Evolutionary conservation across 2,888 invertebrate genomes (phyloP).

Genomic region (Ypsolopha scabrella): DNA sequence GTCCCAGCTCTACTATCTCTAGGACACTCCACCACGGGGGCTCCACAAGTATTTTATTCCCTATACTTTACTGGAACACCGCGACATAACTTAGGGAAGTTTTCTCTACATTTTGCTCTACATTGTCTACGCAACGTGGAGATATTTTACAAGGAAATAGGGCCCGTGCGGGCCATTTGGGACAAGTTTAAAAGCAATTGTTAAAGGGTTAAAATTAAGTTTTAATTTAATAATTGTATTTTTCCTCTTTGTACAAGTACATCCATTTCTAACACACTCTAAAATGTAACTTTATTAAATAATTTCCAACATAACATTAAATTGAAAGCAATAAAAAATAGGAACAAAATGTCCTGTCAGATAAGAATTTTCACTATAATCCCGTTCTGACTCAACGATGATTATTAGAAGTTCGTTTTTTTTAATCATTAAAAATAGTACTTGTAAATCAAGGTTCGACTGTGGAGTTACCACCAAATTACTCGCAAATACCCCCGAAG

Average conservation of each 20-base stretch:
- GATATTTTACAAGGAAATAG: neutral
- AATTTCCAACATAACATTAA: too few species aligned
- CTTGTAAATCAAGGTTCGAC: too few species aligned
- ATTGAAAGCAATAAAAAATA: too few species aligned
- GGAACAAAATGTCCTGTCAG: too few species aligned
- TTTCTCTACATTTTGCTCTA: neutral
- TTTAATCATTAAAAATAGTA: too few species aligned
- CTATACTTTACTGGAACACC: conserved; percentile 22
- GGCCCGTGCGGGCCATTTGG: neutral
- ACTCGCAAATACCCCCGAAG: too few species aligned
- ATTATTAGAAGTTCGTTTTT: too few species aligned
- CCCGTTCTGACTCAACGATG: too few species aligned
- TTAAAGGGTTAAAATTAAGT: neutral
- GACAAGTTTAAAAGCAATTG: neutral
- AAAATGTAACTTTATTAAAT: too few species aligned
- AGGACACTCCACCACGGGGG: conserved; percentile 13
- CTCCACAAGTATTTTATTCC: conserved; percentile 27
- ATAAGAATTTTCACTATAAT: too few species aligned
- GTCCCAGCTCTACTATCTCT: conserved; percentile 19
- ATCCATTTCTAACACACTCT: neutral
- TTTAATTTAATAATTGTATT: neutral
- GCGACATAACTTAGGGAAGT: conserved; percentile 5
- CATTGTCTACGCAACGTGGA: neutral
- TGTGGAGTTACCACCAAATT: too few species aligned
- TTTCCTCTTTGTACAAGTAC: neutral